Evolutionary conservation across 2,888 invertebrate genomes (phyloP), one percentile per base, ranked within the genome.

Genomic region (Stenotaenia linearis): DNA sequence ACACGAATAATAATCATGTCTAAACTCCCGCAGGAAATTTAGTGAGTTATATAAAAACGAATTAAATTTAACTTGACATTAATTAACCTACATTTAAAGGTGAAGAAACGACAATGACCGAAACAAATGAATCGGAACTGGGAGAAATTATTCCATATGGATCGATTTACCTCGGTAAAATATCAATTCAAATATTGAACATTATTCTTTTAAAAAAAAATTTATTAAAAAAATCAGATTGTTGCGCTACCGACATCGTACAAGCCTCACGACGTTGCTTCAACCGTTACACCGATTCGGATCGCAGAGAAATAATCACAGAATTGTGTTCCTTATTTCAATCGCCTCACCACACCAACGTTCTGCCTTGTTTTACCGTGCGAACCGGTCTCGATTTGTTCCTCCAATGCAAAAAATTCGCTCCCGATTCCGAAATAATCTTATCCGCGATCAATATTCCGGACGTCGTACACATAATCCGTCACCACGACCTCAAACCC

Each of bases 401-500:
- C 78, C 82, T 85, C 28, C 82, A 81, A 80, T 84, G 83, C 28
- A 84, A 83, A 82, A 81, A 83, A 35, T 87, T 85, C 81, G 85
- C 85, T 4, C 81, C 82, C n/a, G 86, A 85, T 37, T 86, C 86
- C 77, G 86, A 87, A 82, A 82, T 87, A 79, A 85, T 87, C 77
- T 85, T 87, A 85, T 85, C 86, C 3, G 86, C 86, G 35, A 84
- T 87, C 25, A 87, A 87, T 82, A 87, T 87, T 80, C 86, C 86
- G 6, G 85, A 84, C 81, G 85, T 87, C 85, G 83, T 83, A 0
- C 80, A 79, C 1, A 84, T 87, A 28, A 83, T 86, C 0, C 82
- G 82, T 78, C 83, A 84, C 75, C 86, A 87, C 80, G 82, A 83
- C 6, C 82, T 87, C 5, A 83, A 83, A 10, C 81, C 85, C 5